Evolutionary conservation across 2,113 vertebrate genomes (phyloP).

Genomic region (Atractosteus spatula): DNA sequence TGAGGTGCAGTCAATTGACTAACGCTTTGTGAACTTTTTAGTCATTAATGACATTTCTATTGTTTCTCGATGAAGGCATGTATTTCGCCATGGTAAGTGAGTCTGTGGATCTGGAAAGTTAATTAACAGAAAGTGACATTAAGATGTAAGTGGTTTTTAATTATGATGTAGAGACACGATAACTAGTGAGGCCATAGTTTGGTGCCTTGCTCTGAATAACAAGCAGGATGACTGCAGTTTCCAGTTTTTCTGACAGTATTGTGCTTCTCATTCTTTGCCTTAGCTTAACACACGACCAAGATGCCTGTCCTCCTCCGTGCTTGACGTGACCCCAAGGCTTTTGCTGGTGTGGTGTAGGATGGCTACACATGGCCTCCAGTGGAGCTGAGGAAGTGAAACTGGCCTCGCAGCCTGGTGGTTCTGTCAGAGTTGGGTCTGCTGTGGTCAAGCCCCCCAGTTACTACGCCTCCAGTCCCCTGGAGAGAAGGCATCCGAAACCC

Average conservation of each 20-base stretch:
- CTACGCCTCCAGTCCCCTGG: slow-evolving; percentile 18
- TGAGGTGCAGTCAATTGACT: too few relatives aligned
- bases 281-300: slow-evolving; percentile 13
- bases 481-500: slow-evolving; percentile 32
- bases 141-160: not conserved
- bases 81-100: slow-evolving; percentile 7
- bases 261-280: not conserved
- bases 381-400: slow-evolving; percentile 41
- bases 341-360: slow-evolving; percentile 44
- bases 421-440: slow-evolving; percentile 23
- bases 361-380: slow-evolving; percentile 66
- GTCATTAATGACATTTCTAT: too few relatives aligned
- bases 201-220: not conserved
- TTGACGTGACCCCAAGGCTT: slow-evolving; percentile 27
- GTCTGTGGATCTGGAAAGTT: not conserved
- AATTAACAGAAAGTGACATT: not conserved
- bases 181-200: too few relatives aligned
- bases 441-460: slow-evolving; percentile 19
- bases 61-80: too few relatives aligned
- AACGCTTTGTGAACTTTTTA: too few relatives aligned
- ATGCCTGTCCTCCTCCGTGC: not conserved
- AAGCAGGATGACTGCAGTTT: slow-evolving; percentile 4
- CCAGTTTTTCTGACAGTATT: not conserved
- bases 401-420: slow-evolving; percentile 19
- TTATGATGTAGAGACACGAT: too few relatives aligned